A percentile compares a stretch with the other conserved stretches of the same genome.
Evolutionary conservation across 2,888 invertebrate species (phyloP).

Genomic region (Bhutanitis thaidina): DNA sequence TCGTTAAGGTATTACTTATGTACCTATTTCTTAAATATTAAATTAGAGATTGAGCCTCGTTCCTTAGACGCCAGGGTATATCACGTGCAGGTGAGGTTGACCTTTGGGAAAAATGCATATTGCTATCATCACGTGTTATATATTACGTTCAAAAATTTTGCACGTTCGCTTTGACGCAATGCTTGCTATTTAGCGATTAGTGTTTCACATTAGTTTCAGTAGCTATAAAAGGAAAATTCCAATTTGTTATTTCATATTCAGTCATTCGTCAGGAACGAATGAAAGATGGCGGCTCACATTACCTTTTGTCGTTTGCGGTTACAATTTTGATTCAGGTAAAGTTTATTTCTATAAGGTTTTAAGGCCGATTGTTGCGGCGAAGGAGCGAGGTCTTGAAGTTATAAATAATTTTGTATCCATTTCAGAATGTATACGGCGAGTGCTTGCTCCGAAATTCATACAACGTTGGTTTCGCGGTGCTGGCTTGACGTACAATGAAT

Average conservation of each 20-base stretch:
- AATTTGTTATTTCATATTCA: background rate
- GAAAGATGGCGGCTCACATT: background rate
- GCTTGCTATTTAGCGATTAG: background rate
- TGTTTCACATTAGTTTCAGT: background rate
- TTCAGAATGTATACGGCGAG: background rate
- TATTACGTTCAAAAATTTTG: background rate
- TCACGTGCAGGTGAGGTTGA: no score
- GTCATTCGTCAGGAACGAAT: background rate
- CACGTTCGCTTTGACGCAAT: background rate
- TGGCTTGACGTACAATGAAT: background rate
- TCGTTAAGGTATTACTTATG: background rate
- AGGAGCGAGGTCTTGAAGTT: background rate
- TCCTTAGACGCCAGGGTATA: no score
- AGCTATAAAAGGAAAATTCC: background rate
- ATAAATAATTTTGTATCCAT: background rate
- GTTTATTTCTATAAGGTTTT: no score
- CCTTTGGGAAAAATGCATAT: background rate
- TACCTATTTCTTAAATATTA: no score
- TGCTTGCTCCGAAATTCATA: background rate
- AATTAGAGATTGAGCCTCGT: no score
- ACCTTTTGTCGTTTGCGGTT: background rate
- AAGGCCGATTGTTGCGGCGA: background rate
- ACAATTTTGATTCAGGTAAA: background rate
- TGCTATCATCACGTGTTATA: background rate
- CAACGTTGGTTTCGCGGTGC: background rate